Conservation (phyloP, 2,888 invertebrate genomes). For the Marronus borbonicus region DNA sequence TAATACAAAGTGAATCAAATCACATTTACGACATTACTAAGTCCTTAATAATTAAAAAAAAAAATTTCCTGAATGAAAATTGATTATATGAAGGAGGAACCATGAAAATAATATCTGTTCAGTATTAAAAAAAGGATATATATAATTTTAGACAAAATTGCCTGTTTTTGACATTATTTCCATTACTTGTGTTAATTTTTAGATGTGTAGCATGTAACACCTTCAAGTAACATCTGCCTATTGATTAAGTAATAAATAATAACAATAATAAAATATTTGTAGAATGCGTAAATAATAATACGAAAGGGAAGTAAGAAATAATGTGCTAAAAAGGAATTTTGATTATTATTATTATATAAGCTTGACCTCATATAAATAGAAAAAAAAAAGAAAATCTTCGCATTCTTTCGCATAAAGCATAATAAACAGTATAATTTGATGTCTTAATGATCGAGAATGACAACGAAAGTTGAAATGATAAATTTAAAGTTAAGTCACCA, state of each 20-base stretch:
- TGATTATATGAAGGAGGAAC: background rate
- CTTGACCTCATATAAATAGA: too few relatives aligned
- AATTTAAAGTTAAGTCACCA: constrained; percentile 11
- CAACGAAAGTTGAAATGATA: constrained; percentile 24
- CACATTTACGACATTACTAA: background rate
- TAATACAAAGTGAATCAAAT: constrained; percentile 14
- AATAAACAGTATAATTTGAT: background rate
- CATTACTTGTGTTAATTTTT: constrained; percentile 2
- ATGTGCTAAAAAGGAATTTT: too few relatives aligned
- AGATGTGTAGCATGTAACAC: background rate
- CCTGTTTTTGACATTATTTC: background rate
- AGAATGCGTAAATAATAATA: too few relatives aligned
- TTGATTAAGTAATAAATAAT: too few relatives aligned
- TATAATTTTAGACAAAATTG: background rate
- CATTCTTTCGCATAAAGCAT: too few relatives aligned
- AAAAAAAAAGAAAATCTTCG: too few relatives aligned
- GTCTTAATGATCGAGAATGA: constrained; percentile 27
- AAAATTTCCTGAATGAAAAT: constrained; percentile 28
- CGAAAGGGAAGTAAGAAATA: too few relatives aligned
- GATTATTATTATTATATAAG: too few relatives aligned
- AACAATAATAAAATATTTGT: too few relatives aligned
- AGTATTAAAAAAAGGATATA: background rate
- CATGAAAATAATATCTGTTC: background rate
- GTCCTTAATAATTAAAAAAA: background rate
- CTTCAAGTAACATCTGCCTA: too few relatives aligned